Percentiles rank a stretch among this genome's conserved stretches.
These are phyloP conservation scores for Lasioglossum albipes DNA, from an alignment of 1,140 invertebrate species.

Conservation along the genomic window DNA sequence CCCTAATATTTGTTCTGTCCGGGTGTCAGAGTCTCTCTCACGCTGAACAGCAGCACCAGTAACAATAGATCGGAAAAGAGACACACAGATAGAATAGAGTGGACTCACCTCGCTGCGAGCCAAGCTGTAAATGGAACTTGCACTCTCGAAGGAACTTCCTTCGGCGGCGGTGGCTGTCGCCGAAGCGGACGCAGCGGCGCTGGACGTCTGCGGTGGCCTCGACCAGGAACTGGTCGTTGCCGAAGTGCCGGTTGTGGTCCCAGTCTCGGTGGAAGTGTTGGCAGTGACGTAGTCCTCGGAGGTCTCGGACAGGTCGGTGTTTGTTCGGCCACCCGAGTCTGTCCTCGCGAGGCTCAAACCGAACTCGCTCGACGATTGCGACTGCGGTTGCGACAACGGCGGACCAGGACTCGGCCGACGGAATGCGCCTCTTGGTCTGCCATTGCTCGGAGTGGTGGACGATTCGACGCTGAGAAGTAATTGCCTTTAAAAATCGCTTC, in stretches of 20 bases:
- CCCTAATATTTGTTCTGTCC: no score
- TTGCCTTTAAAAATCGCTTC: slow-evolving; percentile 38
- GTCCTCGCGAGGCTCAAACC: slow-evolving; percentile 81
- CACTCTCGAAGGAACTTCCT: slow-evolving; percentile 90
- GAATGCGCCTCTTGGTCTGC: slow-evolving; percentile 71
- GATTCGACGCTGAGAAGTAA: slow-evolving; percentile 50
- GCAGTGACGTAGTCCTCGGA: slow-evolving; percentile 94
- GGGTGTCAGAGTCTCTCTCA: no score
- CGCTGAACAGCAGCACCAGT: no score
- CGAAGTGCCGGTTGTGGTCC: slow-evolving; percentile 80
- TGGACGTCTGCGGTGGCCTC: slow-evolving; percentile 71
- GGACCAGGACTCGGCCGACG: slow-evolving; percentile 73
- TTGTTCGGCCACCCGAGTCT: slow-evolving; percentile 87
- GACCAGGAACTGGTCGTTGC: slow-evolving; percentile 77
- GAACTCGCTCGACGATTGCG: slow-evolving; percentile 78
- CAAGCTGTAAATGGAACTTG: slow-evolving; percentile 88
- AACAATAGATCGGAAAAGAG: no score
- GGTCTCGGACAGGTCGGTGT: slow-evolving; percentile 90
- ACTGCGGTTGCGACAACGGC: slow-evolving; percentile 73
- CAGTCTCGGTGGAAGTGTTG: slow-evolving; percentile 87
- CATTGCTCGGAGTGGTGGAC: slow-evolving; percentile 63
- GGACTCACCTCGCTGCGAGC: slow-evolving; percentile 84
- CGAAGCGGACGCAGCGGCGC: slow-evolving; percentile 76
- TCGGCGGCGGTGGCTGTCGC: slow-evolving; percentile 83
- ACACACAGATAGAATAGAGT: background rate